These are phyloP conservation scores for Hypotaenidia okinawae DNA, from an alignment of 2,797 vertebrate genomes.

Conservation along the genomic window DNA sequence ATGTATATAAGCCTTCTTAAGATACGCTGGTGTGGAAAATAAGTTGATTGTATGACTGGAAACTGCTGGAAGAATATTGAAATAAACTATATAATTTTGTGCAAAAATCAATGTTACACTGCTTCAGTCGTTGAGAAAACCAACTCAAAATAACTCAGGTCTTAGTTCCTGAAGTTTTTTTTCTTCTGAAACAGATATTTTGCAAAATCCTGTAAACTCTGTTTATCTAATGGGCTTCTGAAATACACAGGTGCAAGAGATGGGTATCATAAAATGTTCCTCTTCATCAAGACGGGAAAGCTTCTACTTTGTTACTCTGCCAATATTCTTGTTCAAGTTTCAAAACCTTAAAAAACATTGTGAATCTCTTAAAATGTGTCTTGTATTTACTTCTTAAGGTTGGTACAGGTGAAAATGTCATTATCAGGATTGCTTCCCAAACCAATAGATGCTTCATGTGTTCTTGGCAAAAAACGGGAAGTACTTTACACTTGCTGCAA, in stretches of 20 bases:
- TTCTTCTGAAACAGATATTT: not conserved
- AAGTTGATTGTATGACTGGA: not conserved
- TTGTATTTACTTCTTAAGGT: not conserved
- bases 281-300: not conserved
- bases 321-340: not conserved
- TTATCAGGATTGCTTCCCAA: not conserved
- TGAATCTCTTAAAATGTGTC: not conserved
- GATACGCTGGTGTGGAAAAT: not conserved
- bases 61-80: not conserved
- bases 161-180: not conserved
- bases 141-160: not conserved
- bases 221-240: not conserved
- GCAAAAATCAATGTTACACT: not conserved
- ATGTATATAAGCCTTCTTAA: not conserved
- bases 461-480: not conserved
- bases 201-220: not conserved
- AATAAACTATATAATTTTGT: not conserved
- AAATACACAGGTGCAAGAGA: not conserved
- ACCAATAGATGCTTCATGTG: not conserved
- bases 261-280: not conserved
- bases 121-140: not conserved
- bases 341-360: not conserved
- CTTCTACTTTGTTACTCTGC: not conserved
- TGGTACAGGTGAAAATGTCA: not conserved
- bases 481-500: not conserved